A percentile compares a stretch with the other conserved stretches of the same genome.
These are phyloP conservation scores for Microplitis demolitor DNA, from an alignment of 1,140 invertebrate species.

Conservation along the genomic window DNA sequence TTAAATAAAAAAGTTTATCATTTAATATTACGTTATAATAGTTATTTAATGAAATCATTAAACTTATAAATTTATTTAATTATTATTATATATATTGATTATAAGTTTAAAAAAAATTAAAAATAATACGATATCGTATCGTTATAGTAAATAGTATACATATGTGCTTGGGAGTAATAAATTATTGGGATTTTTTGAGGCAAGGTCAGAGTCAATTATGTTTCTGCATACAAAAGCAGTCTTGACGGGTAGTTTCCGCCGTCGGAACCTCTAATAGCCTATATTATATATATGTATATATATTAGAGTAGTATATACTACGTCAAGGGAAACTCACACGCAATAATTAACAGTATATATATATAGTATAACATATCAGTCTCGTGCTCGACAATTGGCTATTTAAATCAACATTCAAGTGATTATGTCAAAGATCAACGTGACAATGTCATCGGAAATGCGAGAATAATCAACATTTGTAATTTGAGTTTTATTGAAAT, in stretches of 20 bases:
- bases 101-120: too few species aligned
- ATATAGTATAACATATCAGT: neutral
- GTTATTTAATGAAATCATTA: too few species aligned
- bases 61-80: too few species aligned
- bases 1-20: too few species aligned
- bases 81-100: too few species aligned
- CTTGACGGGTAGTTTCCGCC: slow-evolving; percentile 22
- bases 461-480: slow-evolving; percentile 26
- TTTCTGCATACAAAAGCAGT: slow-evolving; percentile 32
- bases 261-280: neutral
- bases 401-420: neutral
- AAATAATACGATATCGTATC: too few species aligned
- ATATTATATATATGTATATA: slow-evolving; percentile 4
- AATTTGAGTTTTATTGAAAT: slow-evolving; percentile 29
- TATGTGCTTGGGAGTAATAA: neutral
- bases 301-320: too few species aligned
- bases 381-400: neutral
- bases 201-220: slow-evolving; percentile 36
- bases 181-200: slow-evolving; percentile 28
- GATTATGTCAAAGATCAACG: slow-evolving; percentile 24
- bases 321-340: neutral
- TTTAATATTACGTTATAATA: too few species aligned
- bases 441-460: slow-evolving; percentile 29
- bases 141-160: neutral
- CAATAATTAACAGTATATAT: neutral